Percentiles rank a stretch among this genome's conserved stretches.
Conservation (phyloP, 2,113 vertebrate genomes). For the Girardinichthys multiradiatus region DNA sequence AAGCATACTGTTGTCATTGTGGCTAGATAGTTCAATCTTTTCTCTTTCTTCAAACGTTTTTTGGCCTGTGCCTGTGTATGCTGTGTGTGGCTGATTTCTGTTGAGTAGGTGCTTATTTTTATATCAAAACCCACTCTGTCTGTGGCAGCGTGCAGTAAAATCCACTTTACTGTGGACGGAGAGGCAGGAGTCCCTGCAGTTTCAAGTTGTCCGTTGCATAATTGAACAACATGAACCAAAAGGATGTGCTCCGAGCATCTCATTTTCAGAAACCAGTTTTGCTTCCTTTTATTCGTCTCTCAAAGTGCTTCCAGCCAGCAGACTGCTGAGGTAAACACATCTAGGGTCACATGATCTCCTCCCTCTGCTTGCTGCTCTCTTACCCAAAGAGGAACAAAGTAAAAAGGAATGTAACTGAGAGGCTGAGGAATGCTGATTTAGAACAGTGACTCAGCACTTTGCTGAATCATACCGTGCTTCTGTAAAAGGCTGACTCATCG, state of each 20-base stretch:
- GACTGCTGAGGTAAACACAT: background rate
- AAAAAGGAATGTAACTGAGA: background rate
- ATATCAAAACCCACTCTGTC: background rate
- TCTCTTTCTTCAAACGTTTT: no score
- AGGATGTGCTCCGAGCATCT: background rate
- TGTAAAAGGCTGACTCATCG: background rate
- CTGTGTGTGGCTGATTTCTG: no score
- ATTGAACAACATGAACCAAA: background rate
- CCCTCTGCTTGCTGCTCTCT: background rate
- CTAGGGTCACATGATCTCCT: slow-evolving; percentile 9
- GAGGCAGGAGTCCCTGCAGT: background rate
- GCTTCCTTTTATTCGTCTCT: slow-evolving; percentile 16
- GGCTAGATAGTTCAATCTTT: background rate
- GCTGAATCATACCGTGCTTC: background rate
- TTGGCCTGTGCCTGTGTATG: background rate
- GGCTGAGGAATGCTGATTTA: slow-evolving; percentile 44
- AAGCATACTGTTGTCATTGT: no score
- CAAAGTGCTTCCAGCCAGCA: slow-evolving; percentile 43
- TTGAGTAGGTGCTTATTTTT: background rate
- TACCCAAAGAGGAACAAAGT: background rate
- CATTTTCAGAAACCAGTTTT: slow-evolving; percentile 1
- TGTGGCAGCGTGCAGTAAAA: background rate
- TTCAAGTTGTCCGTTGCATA: background rate
- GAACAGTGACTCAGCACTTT: slow-evolving; percentile 45
- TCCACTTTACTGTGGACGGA: background rate